Evolutionary conservation across 2,888 invertebrate species (phyloP).

Genomic region (Phortica okadai): DNA sequence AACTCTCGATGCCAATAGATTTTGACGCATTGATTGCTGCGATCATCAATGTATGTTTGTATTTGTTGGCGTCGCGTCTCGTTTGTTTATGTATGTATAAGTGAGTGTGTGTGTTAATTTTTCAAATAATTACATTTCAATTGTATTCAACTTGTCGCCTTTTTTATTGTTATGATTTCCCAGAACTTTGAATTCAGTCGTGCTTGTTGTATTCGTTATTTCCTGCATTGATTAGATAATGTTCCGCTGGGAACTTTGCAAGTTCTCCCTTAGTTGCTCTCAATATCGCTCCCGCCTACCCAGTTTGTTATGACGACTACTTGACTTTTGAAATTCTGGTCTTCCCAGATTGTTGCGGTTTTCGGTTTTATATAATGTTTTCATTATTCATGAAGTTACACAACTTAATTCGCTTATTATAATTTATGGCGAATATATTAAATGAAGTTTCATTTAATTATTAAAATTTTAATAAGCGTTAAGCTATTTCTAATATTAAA

Average conservation of each 20-base stretch:
- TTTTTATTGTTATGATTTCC: not conserved
- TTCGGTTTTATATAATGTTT: not conserved
- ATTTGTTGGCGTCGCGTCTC: not conserved
- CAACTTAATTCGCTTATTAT: too few species aligned
- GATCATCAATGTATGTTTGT: too few species aligned
- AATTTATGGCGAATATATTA: too few species aligned
- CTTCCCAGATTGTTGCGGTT: not conserved
- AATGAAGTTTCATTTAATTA: too few species aligned
- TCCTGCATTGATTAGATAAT: conserved; percentile 32
- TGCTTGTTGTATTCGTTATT: not conserved
- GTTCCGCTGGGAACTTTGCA: conserved; percentile 3
- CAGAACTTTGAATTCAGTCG: not conserved
- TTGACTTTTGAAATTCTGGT: not conserved
- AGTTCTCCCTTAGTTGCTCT: not conserved
- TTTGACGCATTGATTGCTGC: too few species aligned
- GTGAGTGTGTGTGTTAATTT: not conserved
- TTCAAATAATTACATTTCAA: not conserved
- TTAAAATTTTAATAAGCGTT: too few species aligned
- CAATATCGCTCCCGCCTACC: too few species aligned
- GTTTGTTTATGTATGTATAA: not conserved
- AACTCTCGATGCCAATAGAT: too few species aligned
- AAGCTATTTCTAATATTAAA: too few species aligned
- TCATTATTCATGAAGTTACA: too few species aligned
- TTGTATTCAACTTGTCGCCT: not conserved
- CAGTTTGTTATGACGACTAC: not conserved